Conservation (phyloP, 1,140 invertebrate species). For the Uloborus diversus region DNA sequence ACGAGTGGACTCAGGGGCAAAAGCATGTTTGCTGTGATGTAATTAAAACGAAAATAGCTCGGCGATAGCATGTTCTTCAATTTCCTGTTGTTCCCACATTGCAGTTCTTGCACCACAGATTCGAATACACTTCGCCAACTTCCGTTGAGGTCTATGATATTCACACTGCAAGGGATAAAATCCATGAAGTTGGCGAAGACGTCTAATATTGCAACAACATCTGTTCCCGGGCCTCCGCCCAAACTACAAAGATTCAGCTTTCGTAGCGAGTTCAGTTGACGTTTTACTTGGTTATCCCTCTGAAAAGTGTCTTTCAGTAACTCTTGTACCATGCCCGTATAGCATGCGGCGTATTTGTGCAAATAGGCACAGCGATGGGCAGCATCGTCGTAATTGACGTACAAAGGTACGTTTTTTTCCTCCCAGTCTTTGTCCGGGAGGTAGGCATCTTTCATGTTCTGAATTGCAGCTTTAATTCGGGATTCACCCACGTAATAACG, state of each 20-base stretch:
- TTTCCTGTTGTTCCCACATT: too few species aligned
- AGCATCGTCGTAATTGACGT: background rate
- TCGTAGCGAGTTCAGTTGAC: too few species aligned
- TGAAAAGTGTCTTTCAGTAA: background rate
- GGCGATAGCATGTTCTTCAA: background rate
- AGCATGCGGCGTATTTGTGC: background rate
- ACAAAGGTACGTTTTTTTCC: too few species aligned
- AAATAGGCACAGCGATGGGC: background rate
- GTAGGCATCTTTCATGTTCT: conserved; percentile 7
- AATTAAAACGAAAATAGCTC: background rate
- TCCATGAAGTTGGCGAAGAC: background rate
- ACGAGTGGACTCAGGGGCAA: background rate
- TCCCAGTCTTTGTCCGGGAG: background rate
- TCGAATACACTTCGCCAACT: background rate
- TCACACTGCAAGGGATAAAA: background rate
- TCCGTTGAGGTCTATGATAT: background rate
- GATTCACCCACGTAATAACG: background rate
- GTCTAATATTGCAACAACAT: background rate
- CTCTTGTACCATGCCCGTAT: conserved; percentile 1
- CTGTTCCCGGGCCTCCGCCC: conserved; percentile 15
- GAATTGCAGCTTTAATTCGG: background rate
- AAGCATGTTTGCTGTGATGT: background rate
- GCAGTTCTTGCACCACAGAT: too few species aligned
- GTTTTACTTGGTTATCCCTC: too few species aligned
- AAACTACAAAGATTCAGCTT: conserved; percentile 4